These are phyloP conservation scores for Phengaris alcon DNA, from an alignment of 2,888 invertebrate genomes.

Conservation along the genomic window DNA sequence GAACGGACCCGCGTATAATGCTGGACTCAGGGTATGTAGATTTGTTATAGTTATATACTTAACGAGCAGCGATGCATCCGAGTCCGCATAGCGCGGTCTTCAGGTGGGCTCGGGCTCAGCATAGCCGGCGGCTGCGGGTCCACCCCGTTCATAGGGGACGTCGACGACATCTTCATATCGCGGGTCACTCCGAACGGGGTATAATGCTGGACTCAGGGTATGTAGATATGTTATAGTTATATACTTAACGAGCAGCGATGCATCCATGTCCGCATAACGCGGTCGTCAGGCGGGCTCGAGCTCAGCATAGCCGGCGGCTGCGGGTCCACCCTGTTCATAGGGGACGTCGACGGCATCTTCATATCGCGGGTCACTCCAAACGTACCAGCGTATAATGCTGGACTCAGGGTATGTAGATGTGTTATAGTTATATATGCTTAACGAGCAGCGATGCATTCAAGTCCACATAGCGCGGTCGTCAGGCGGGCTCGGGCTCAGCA, in stretches of 20 bases:
- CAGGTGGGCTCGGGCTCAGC: constrained; percentile 95
- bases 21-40: constrained; percentile 85
- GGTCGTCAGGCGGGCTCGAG: constrained; percentile 88
- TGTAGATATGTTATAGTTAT: neutral
- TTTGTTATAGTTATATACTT: constrained; percentile 43
- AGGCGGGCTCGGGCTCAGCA: constrained; percentile 95
- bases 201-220: constrained; percentile 90
- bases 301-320: constrained; percentile 98
- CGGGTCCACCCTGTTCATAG: constrained; percentile 97
- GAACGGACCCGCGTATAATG: constrained; percentile 95
- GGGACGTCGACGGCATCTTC: constrained; percentile 98
- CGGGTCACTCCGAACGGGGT: constrained; percentile 94
- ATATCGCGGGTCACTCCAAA: constrained; percentile 96
- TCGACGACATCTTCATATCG: constrained; percentile 99
- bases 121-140: constrained; percentile 99
- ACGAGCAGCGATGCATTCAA: constrained; percentile 78
- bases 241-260: constrained; percentile 68
- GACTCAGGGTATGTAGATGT: constrained; percentile 81
- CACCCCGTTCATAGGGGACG: constrained; percentile 96
- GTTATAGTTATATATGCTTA: constrained; percentile 47
- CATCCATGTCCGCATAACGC: constrained; percentile 85
- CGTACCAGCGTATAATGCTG: constrained; percentile 95
- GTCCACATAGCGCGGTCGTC: constrained; percentile 86
- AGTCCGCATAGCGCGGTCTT: constrained; percentile 84
- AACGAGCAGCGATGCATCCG: constrained; percentile 78